These are phyloP conservation scores for Parnassius orleans DNA, from an alignment of 2,888 invertebrate genomes.

Conservation along the genomic window DNA sequence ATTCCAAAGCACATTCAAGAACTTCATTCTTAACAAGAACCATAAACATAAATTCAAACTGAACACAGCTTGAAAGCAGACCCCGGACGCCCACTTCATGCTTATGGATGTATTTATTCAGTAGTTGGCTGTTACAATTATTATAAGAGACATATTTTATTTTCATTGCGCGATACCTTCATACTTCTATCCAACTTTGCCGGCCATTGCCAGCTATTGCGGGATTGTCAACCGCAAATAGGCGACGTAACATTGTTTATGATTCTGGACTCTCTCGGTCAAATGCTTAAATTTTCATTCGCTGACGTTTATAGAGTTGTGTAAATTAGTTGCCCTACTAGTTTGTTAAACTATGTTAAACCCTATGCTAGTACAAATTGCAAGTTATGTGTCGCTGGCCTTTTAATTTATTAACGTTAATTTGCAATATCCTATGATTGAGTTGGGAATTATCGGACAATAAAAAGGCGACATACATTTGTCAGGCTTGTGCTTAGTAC, in stretches of 20 bases:
- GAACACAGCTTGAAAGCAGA: conserved; percentile 26
- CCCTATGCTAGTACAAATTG: conserved; percentile 58
- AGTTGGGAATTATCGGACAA: not conserved
- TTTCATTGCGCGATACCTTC: conserved; percentile 27
- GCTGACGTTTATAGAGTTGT: conserved; percentile 46
- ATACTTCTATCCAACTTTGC: conserved; percentile 18
- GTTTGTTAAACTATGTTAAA: conserved; percentile 45
- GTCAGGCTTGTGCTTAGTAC: too few species aligned
- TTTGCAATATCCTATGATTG: not conserved
- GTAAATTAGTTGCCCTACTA: conserved; percentile 43
- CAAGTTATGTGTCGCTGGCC: conserved; percentile 62
- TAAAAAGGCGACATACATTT: not conserved
- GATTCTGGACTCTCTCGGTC: conserved; percentile 33
- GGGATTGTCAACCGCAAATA: conserved; percentile 23
- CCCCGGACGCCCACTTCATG: conserved; percentile 23
- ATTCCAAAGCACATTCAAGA: conserved; percentile 12
- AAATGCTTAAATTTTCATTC: conserved; percentile 54
- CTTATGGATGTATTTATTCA: conserved; percentile 28
- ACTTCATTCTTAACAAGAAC: conserved; percentile 22
- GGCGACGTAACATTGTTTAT: conserved; percentile 37
- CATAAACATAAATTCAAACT: conserved; percentile 23
- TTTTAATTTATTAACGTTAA: conserved; percentile 43
- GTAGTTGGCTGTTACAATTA: conserved; percentile 28
- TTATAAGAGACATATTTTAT: conserved; percentile 28
- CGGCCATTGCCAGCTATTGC: conserved; percentile 24